phyloP scores from a whole-genome alignment of 1,140 invertebrate species.

The Magallana angulata region DNA sequence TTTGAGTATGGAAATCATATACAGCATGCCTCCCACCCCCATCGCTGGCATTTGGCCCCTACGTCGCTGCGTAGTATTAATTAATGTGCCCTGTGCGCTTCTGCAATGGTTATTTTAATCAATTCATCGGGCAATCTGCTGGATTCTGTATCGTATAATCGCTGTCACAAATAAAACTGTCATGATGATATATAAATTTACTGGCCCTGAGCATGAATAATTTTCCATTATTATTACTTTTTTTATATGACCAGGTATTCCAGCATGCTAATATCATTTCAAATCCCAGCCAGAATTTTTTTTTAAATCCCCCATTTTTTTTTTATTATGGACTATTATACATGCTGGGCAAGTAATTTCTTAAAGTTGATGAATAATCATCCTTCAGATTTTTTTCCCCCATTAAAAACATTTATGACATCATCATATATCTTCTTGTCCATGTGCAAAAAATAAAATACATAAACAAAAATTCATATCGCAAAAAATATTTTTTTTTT shows the following conservation, averaged over 20 bases:
- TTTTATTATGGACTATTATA: background rate
- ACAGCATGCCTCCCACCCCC: background rate
- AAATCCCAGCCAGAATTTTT: background rate
- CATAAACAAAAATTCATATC: background rate
- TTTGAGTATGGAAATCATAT: conserved; percentile 34
- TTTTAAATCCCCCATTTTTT: no score
- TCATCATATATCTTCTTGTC: no score
- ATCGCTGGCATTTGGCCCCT: background rate
- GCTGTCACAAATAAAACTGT: conserved; percentile 27
- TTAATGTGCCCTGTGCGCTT: background rate
- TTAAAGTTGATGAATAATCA: no score
- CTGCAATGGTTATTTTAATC: conserved; percentile 9
- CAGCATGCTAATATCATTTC: background rate
- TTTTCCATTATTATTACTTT: conserved; percentile 8
- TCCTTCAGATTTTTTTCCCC: no score
- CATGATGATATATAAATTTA: conserved; percentile 37
- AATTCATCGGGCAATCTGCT: conserved; percentile 10
- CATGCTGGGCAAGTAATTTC: background rate
- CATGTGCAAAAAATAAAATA: background rate
- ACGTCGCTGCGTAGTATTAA: background rate
- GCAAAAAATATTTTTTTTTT: background rate
- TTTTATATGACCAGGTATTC: background rate
- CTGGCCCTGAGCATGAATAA: conserved; percentile 18
- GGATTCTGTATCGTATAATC: conserved; percentile 18
- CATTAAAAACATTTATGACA: no score